Base-by-base conservation (phyloP, 2,797 vertebrate genomes). In the Acanthornis magna region DNA sequence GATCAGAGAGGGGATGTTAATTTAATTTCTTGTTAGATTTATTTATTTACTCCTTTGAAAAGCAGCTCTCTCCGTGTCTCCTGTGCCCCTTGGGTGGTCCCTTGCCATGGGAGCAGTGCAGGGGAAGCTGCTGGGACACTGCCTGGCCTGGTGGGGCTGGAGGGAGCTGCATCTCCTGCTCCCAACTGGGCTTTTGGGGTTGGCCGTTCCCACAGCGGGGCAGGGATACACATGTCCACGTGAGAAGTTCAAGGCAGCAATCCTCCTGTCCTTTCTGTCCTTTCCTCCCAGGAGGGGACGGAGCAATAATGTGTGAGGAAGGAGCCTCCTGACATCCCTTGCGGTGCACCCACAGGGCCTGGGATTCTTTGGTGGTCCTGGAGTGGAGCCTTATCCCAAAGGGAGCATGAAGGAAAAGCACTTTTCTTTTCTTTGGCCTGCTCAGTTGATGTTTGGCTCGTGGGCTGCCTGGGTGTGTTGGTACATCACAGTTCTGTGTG, bases 21-120 rank as follows among this genome's bases (percentile, higher is more conserved):
- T 36, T 22, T 8, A 14, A n/a, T 61, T 65, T 32, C 38, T 79
- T 12, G 17, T 51, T 36, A 20, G 42, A 36, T 32, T 13, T 60
- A 13, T 47, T 51, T 22, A n/a, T 71, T 57, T 32, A 13, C 51
- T 75, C 3, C 54, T 38, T 29, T 25, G 29, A 32, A 32, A 11
- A 84, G 68, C 65, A 32, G 11, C 65, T 51, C 47, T 26, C 17
- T 20, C n/a, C 6, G 0, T 15, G 36, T 26, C 32, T 45, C 11
- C 4, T 0, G 6, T 66, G 86, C 51, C 53, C 63, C 61, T 17
- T 2, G 22, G 74, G 51, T 38, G 9, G 27, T 29, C 15, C 19
- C 43, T 29, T 4, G 20, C 6, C 1, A 2, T 0, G 2, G 61
- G 55, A 15, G 16, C 2, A 0, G 15, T 17, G 27, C 50, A 6